A percentile compares a stretch with the other conserved stretches of the same genome.
Evolutionary conservation across 2,113 vertebrate species (phyloP).

Genomic region (Nothoprocta perdicaria): DNA sequence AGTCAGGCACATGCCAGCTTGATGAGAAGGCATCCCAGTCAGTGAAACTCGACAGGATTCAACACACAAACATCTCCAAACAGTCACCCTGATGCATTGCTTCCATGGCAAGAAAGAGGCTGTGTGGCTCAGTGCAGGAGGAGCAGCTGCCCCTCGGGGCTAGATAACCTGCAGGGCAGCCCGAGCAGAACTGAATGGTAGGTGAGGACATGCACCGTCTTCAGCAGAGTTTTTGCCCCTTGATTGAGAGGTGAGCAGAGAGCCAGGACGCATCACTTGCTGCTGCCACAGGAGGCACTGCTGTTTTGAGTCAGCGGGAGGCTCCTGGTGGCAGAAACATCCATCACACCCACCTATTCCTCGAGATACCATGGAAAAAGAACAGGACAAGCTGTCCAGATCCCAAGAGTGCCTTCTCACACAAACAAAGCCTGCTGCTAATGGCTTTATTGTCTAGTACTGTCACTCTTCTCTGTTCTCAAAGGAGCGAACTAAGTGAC

Average conservation of each 20-base stretch:
- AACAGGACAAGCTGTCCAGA: neutral
- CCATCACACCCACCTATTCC: neutral
- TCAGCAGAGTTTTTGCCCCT: neutral
- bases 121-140: neutral
- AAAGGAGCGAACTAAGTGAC: neutral
- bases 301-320: neutral
- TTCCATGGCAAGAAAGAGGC: conserved; percentile 1
- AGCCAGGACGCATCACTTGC: neutral
- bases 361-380: neutral
- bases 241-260: neutral
- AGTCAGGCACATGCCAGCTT: neutral
- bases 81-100: conserved; percentile 25
- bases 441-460: neutral
- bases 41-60: neutral
- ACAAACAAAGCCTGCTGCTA: neutral
- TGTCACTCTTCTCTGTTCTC: neutral
- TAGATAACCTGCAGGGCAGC: neutral
- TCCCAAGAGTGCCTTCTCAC: neutral
- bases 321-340: neutral
- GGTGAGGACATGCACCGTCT: neutral
- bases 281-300: neutral
- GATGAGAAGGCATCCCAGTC: neutral
- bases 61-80: conserved; percentile 34
- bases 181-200: neutral
- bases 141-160: neutral